Base-by-base conservation (phyloP, 1,140 invertebrate genomes). In the Drosophila orosa region DNA sequence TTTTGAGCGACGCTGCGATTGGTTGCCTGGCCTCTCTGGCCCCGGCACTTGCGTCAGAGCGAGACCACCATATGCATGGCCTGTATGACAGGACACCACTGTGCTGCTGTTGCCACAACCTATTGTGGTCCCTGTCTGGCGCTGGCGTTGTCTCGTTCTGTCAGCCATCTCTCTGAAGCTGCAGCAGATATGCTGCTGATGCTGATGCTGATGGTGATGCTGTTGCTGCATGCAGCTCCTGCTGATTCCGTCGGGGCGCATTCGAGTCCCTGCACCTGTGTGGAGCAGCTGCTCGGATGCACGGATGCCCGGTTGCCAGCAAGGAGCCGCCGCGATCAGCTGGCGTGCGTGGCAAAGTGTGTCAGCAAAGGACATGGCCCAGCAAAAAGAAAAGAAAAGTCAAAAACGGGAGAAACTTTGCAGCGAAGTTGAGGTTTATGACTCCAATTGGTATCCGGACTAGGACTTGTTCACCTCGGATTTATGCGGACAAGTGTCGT, bases 1-100 rank as follows among this genome's bases (percentile, higher is more conserved):
- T 87, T 79, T 87, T 87, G 78, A 33, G 44, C 37, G 33, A 12
- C 31, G 3, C 48, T 45, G 42, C 61, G 29, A 87, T 87, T 87
- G 83, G 83, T 62, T 35, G 19, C n/a, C 45, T 3, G 22, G 19
- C 57, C 12, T 17, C 12, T 12, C n/a, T 7, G 29, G 31, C 5
- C 1, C 1, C 1, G 10, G 8, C 4, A 1, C 19, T 10, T 54
- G 19, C 2, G 31, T 3, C 10, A 54, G 50, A 54, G 50, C 50
- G 50, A 54, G 50, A 22, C 19, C 13, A 54, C 19, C 5, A 10
- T 24, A 54, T 10, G 25, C 0, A 15, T 5, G 5, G 50, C 22
- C 19, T 35, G 50, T 35, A n/a, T n/a, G n/a, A n/a, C 13, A 54
- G 31, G 50, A 24, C 31, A 35, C 8, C 50, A 24, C 13, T 35